phyloP scores from a whole-genome alignment of 2,888 invertebrate species.

The Formica aserva region DNA sequence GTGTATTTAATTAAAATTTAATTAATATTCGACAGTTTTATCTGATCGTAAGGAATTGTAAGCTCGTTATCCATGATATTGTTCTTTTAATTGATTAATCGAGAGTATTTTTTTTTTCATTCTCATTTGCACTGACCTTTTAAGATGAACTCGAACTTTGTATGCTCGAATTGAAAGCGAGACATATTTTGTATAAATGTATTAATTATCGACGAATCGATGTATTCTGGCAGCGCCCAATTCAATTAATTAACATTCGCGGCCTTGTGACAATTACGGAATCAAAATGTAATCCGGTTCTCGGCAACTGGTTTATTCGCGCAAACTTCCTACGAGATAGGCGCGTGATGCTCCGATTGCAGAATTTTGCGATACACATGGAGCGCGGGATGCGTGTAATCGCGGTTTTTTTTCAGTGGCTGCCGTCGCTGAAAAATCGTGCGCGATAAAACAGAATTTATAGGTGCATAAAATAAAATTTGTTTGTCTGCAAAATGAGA shows the following conservation, averaged over 20 bases:
- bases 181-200: slow-evolving; percentile 13
- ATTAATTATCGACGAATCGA: slow-evolving; percentile 21
- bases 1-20: slow-evolving; percentile 19
- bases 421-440: slow-evolving; percentile 28
- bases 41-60: background rate
- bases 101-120: slow-evolving; percentile 6
- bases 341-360: background rate
- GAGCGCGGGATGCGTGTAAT: background rate
- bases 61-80: background rate
- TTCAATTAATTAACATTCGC: slow-evolving; percentile 23
- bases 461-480: slow-evolving; percentile 17
- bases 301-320: slow-evolving; percentile 6
- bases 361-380: slow-evolving; percentile 16
- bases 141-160: background rate
- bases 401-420: background rate
- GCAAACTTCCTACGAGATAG: background rate
- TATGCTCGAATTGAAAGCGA: background rate
- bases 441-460: slow-evolving; percentile 55
- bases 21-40: background rate
- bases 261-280: slow-evolving; percentile 13
- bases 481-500: slow-evolving; percentile 4
- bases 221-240: background rate
- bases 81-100: background rate
- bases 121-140: background rate
- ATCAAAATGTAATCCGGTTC: slow-evolving; percentile 32